Percentiles rank a stretch among this genome's conserved stretches.
Conservation (phyloP, 2,797 vertebrate genomes). For the Falco peregrinus region DNA sequence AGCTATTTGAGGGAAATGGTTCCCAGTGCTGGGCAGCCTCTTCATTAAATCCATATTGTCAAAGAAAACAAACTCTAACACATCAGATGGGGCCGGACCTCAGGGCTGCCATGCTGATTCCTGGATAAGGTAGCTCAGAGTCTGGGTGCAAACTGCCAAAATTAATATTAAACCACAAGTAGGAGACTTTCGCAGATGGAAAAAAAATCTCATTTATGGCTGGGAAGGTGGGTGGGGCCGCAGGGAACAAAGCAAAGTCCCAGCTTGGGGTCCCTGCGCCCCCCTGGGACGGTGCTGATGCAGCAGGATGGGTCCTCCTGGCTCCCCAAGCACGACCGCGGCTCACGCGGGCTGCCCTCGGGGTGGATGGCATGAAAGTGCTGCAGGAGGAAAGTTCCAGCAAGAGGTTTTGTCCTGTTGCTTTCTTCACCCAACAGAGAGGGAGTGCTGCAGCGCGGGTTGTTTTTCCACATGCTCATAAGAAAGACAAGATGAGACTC, state of each 20-base stretch:
- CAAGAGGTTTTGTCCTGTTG: background rate
- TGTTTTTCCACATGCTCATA: background rate
- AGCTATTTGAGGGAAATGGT: slow-evolving; percentile 4
- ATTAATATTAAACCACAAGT: background rate
- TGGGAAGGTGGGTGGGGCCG: background rate
- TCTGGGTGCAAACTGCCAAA: background rate
- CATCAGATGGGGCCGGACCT: background rate
- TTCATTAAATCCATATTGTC: background rate
- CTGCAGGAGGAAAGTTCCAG: background rate
- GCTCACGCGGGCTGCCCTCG: background rate
- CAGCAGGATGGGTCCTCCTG: background rate
- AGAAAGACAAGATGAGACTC: background rate
- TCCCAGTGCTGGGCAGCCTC: background rate
- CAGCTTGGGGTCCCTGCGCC: background rate
- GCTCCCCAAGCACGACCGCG: fast-evolving
- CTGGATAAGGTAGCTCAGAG: background rate
- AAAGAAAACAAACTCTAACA: background rate
- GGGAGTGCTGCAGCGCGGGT: background rate
- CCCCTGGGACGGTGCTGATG: background rate
- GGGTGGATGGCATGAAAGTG: background rate
- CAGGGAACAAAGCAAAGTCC: background rate
- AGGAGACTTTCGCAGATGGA: background rate
- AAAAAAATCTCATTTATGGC: background rate
- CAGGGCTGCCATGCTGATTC: background rate
- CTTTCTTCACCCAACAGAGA: background rate